Conservation (phyloP, 1,140 invertebrate genomes). For the Drosophila pectinifera region DNA sequence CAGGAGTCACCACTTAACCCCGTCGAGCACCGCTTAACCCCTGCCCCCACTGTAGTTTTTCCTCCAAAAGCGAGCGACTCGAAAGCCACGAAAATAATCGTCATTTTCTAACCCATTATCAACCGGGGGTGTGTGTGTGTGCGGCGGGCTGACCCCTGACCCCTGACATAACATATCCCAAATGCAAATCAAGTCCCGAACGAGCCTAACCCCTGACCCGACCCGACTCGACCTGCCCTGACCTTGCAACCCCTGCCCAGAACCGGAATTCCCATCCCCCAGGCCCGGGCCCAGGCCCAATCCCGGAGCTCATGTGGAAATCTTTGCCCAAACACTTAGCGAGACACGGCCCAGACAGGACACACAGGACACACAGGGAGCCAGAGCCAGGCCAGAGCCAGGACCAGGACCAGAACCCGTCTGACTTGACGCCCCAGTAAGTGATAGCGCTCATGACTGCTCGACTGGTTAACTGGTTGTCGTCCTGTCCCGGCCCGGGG, state of each 20-base stretch:
- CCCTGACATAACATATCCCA: slow-evolving; percentile 62
- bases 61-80: slow-evolving; percentile 68
- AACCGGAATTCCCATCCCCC: slow-evolving; percentile 4
- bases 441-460: slow-evolving; percentile 74
- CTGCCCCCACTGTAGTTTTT: slow-evolving; percentile 34
- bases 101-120: slow-evolving; percentile 68
- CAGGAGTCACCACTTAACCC: slow-evolving; percentile 59
- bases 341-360: slow-evolving; percentile 67
- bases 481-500: slow-evolving; percentile 36
- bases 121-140: background rate
- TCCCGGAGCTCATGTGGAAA: slow-evolving; percentile 55
- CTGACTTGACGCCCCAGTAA: slow-evolving; percentile 73
- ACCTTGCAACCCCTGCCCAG: slow-evolving; percentile 23
- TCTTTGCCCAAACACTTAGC: slow-evolving; percentile 74
- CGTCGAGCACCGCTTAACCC: slow-evolving; percentile 18
- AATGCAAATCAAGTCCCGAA: slow-evolving; percentile 70
- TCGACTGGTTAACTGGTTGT: slow-evolving; percentile 41
- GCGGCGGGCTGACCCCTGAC: slow-evolving; percentile 15
- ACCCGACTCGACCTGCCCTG: slow-evolving; percentile 37
- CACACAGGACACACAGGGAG: background rate
- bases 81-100: slow-evolving; percentile 77
- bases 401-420: slow-evolving; percentile 60
- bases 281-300: slow-evolving; percentile 12
- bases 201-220: slow-evolving; percentile 52
- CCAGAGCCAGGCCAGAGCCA: slow-evolving; percentile 38